Percentiles rank a stretch among this genome's conserved stretches.
These are phyloP conservation scores for Sapajus apella DNA, from an alignment of 2,113 vertebrate genomes.

Conservation along the genomic window DNA sequence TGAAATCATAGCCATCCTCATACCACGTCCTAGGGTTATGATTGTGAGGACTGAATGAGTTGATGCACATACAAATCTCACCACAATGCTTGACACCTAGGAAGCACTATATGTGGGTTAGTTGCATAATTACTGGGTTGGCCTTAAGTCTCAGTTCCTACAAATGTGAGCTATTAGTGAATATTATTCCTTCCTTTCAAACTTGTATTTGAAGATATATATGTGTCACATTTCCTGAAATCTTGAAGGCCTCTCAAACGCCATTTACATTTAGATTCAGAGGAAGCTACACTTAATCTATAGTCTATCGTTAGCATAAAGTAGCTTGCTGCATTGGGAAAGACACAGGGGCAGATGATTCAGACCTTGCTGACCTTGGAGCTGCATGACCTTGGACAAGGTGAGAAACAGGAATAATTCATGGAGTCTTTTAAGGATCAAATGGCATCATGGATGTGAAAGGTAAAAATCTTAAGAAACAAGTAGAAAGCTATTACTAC, in stretches of 20 bases:
- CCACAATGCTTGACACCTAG: neutral
- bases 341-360: neutral
- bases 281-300: neutral
- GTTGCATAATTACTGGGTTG: neutral
- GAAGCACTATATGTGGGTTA: neutral
- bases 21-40: neutral
- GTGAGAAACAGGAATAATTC: neutral
- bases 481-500: neutral
- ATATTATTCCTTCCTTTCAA: neutral
- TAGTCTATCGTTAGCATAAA: neutral
- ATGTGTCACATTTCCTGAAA: neutral
- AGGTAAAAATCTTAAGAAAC: neutral
- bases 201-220: neutral
- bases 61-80: neutral
- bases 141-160: neutral
- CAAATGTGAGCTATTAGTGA: neutral
- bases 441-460: neutral
- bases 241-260: neutral
- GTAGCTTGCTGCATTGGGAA: neutral
- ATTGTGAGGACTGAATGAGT: neutral
- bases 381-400: neutral
- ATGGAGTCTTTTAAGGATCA: neutral
- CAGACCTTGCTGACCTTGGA: neutral
- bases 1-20: neutral
- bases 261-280: neutral